phyloP scores from a whole-genome alignment of 2,113 vertebrate species.

The Hypocryptadius cinnamomeus region DNA sequence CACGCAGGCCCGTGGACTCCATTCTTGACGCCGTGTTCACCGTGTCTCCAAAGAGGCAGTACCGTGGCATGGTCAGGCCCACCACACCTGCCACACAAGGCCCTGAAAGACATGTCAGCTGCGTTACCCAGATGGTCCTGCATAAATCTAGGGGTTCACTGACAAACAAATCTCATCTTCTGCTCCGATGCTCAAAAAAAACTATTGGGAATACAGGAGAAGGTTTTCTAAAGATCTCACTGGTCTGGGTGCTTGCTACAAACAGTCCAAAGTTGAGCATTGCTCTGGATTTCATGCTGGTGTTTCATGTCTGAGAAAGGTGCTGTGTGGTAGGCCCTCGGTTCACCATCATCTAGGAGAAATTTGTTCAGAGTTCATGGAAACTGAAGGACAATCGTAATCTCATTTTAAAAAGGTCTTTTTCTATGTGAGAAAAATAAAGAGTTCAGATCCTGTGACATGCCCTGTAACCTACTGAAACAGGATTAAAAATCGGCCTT shows the following conservation, averaged over 20 bases:
- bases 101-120: conserved; percentile 57
- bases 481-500: neutral
- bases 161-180: neutral
- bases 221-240: neutral
- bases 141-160: neutral
- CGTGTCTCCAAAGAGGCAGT: conserved; percentile 93
- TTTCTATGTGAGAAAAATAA: neutral
- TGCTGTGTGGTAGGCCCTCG: neutral
- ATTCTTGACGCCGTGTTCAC: conserved; percentile 89
- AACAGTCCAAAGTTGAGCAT: neutral
- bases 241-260: neutral
- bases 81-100: conserved; percentile 85
- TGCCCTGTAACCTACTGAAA: neutral
- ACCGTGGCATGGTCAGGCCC: conserved; percentile 89
- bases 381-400: neutral
- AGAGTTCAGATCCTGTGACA: neutral
- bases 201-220: neutral
- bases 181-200: neutral
- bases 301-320: neutral
- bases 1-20: conserved; percentile 90
- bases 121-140: rapidly evolving
- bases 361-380: neutral
- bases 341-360: neutral
- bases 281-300: neutral
- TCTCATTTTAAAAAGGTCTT: neutral